Evolutionary conservation across 2,113 vertebrate species (phyloP).

Genomic region (Anguilla rostrata): DNA sequence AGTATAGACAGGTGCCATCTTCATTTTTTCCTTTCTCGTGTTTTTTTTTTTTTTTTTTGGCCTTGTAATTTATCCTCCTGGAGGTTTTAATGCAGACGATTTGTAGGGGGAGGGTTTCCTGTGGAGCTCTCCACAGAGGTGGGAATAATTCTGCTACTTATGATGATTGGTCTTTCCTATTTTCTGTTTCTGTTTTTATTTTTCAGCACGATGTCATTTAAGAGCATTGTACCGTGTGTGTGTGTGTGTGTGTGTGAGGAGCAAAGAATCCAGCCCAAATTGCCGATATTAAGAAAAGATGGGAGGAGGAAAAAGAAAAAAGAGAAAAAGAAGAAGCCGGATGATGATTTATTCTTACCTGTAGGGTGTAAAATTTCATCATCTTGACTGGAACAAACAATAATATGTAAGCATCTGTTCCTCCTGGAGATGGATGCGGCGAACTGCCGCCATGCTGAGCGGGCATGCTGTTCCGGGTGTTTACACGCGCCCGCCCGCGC

Average conservation of each 20-base stretch:
- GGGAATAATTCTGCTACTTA: not conserved
- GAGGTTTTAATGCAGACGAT: not conserved
- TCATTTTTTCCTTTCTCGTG: not conserved
- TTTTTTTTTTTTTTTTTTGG: not conserved
- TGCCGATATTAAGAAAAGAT: constrained; percentile 14
- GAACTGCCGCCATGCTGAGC: not conserved
- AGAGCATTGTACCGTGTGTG: not conserved
- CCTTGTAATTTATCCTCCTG: not conserved
- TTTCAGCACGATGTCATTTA: not conserved
- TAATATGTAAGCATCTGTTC: constrained; percentile 10
- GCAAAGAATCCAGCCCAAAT: not conserved
- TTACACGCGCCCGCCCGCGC: not conserved
- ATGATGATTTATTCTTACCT: constrained; percentile 20
- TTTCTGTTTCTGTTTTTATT: not conserved
- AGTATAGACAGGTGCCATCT: constrained; percentile 31
- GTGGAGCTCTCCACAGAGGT: constrained; percentile 7
- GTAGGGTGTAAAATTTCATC: constrained; percentile 16
- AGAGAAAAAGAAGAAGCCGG: not conserved
- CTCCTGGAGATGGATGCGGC: not conserved
- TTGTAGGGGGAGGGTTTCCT: not conserved
- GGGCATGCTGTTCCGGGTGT: not conserved
- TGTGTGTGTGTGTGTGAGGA: not conserved
- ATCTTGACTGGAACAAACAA: constrained; percentile 7
- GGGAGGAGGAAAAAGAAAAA: too few species aligned
- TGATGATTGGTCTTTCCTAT: not conserved